phyloP scores from a whole-genome alignment of 2,113 vertebrate genomes.

The Telmatochromis brichardi region DNA sequence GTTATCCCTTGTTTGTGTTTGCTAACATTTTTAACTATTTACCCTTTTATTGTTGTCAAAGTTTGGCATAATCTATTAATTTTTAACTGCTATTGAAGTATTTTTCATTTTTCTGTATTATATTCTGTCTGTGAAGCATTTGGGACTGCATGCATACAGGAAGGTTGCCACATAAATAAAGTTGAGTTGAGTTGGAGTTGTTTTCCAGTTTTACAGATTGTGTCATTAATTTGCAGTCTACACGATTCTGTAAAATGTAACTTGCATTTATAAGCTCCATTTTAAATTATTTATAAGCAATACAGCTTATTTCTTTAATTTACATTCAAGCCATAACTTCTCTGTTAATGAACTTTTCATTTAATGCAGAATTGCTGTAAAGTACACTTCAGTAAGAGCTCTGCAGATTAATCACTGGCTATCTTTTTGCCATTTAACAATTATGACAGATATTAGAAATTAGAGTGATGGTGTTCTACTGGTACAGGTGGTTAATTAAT shows the following conservation, averaged over 20 bases:
- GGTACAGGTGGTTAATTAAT: not conserved
- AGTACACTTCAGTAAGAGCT: not conserved
- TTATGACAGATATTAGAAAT: not conserved
- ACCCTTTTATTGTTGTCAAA: not conserved
- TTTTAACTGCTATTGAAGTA: not conserved
- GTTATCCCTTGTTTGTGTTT: not conserved
- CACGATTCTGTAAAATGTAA: not conserved
- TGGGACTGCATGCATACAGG: not conserved
- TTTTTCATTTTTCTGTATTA: not conserved
- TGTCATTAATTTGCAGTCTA: not conserved
- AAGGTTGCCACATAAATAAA: not conserved
- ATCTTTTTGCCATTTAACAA: not conserved
- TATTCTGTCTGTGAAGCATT: not conserved
- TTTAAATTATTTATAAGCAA: not conserved
- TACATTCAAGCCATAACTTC: not conserved
- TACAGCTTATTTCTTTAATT: not conserved
- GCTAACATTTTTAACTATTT: not conserved
- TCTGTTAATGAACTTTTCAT: not conserved
- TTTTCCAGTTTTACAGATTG: not conserved
- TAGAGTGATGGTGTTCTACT: not conserved
- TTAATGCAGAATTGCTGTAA: not conserved
- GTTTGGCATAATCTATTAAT: not conserved
- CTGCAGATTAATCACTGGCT: not conserved
- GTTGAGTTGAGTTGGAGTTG: not conserved
- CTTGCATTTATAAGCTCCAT: not conserved